Conservation (phyloP, 2,888 invertebrate genomes). For the Pammene fasciana region DNA sequence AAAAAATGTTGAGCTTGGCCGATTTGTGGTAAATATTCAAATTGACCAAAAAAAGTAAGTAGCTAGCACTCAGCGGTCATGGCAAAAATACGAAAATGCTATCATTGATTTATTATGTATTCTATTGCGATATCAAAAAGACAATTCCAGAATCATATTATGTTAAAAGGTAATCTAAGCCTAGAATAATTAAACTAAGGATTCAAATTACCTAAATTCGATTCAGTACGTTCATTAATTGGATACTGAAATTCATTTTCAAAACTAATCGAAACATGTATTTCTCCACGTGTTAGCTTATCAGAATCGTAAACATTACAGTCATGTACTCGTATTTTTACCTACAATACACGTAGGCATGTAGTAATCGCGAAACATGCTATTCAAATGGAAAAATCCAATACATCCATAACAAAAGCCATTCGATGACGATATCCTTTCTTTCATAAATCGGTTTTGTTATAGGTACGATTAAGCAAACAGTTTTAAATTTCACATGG, state of each 20-base stretch:
- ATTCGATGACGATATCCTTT: slow-evolving; percentile 7
- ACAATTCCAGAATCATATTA: no score
- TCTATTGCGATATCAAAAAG: no score
- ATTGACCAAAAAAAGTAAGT: no score
- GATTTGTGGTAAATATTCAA: no score
- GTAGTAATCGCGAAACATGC: background rate
- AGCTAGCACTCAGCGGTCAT: no score
- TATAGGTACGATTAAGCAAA: background rate
- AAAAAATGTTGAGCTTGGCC: no score
- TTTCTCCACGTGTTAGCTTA: slow-evolving; percentile 10
- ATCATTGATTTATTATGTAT: no score
- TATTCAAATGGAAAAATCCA: slow-evolving; percentile 17
- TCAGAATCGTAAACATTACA: background rate
- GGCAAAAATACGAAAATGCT: no score
- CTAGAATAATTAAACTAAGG: background rate
- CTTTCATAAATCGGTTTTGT: slow-evolving; percentile 9
- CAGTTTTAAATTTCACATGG: background rate
- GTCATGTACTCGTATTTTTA: no score
- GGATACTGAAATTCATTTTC: slow-evolving; percentile 1
- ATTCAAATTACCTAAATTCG: background rate
- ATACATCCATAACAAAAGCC: slow-evolving; percentile 12
- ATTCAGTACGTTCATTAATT: background rate
- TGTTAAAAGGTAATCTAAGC: background rate
- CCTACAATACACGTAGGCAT: background rate
- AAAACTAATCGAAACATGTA: background rate